Conservation (phyloP, 1,140 invertebrate species). For the Mizuhopecten yessoensis region DNA sequence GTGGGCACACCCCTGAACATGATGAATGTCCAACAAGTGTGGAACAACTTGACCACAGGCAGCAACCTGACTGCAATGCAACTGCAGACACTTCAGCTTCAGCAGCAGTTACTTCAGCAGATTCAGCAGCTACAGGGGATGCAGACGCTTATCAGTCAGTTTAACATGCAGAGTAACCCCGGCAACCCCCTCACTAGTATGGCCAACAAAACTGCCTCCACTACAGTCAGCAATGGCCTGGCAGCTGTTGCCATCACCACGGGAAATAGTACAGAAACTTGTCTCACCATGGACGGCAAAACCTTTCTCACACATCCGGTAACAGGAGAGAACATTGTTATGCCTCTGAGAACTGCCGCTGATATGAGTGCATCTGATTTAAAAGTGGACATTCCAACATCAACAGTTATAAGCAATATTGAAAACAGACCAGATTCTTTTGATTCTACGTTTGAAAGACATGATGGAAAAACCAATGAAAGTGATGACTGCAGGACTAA, state of each 20-base stretch:
- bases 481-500: not conserved
- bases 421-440: not conserved
- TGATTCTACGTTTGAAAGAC: not conserved
- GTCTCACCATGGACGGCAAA: not conserved
- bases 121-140: constrained; percentile 76
- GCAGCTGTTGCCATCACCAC: constrained; percentile 41
- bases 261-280: constrained; percentile 29
- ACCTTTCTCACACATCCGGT: not conserved
- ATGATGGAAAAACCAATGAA: not conserved
- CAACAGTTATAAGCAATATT: not conserved
- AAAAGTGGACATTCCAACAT: not conserved
- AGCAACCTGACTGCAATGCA: constrained; percentile 74
- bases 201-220: constrained; percentile 41
- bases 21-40: constrained; percentile 72
- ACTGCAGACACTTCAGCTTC: constrained; percentile 73
- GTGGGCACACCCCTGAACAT: constrained; percentile 61
- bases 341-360: not conserved
- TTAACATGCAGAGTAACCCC: constrained; percentile 63
- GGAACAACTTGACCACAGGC: constrained; percentile 61
- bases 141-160: constrained; percentile 75
- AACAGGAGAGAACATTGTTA: not conserved
- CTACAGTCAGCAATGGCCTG: constrained; percentile 24
- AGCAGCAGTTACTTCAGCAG: constrained; percentile 75
- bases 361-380: not conserved
- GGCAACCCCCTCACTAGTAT: constrained; percentile 43